Percentiles rank a stretch among this genome's conserved stretches.
phyloP scores from a whole-genome alignment of 2,797 vertebrate species.

The Sebastes diploproa region DNA sequence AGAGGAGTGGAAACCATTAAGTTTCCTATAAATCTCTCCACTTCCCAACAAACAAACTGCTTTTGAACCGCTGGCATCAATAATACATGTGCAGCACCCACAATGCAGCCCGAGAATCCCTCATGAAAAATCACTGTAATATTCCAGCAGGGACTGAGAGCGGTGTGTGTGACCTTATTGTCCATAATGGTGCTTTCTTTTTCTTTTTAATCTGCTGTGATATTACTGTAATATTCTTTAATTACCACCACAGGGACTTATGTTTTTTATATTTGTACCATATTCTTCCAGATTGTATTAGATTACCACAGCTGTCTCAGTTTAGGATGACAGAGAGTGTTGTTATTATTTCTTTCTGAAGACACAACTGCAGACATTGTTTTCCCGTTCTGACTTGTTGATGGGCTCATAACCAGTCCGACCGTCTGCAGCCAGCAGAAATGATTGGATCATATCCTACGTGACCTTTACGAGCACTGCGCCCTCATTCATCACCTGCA shows the following conservation, averaged over 20 bases:
- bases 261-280: neutral
- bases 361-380: neutral
- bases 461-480: slow-evolving; percentile 61
- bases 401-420: slow-evolving; percentile 51
- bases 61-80: slow-evolving; percentile 47
- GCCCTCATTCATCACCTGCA: slow-evolving; percentile 61
- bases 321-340: neutral
- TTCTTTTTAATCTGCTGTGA: slow-evolving; percentile 6
- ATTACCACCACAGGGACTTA: slow-evolving; percentile 20
- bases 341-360: neutral
- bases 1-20: slow-evolving; percentile 42
- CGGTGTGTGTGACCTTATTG: slow-evolving; percentile 6
- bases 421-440: slow-evolving; percentile 39
- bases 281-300: neutral
- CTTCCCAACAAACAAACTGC: slow-evolving; percentile 37
- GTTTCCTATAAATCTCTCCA: slow-evolving; percentile 49
- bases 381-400: slow-evolving; percentile 55
- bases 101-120: slow-evolving; percentile 18
- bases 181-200: slow-evolving; percentile 5
- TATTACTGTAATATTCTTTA: slow-evolving; percentile 24
- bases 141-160: slow-evolving; percentile 13
- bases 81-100: slow-evolving; percentile 46
- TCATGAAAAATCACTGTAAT: slow-evolving; percentile 54
- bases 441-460: slow-evolving; percentile 63
- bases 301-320: neutral